phyloP scores from a whole-genome alignment of 92 coral and sea anemone genomes.

The Parazoanthus darwini region DNA sequence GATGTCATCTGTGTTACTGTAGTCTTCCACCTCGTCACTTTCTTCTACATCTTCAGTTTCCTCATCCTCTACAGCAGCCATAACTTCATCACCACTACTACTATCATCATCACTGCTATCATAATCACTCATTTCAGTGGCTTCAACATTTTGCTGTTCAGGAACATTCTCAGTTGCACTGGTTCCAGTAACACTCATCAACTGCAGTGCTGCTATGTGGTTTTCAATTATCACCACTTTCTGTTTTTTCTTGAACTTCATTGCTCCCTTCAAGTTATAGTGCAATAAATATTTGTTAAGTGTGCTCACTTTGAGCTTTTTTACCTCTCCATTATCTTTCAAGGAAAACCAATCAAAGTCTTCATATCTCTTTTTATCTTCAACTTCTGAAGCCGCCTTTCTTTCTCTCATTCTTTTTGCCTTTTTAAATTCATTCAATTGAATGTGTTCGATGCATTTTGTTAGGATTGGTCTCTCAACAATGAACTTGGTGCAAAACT shows the following conservation, averaged over 20 bases:
- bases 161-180: background rate
- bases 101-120: slow-evolving; percentile 29
- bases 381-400: slow-evolving; percentile 37
- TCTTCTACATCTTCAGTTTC: background rate
- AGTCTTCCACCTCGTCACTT: too few species aligned
- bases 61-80: slow-evolving; percentile 26
- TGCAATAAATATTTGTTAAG: slow-evolving; percentile 39
- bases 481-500: slow-evolving; percentile 2
- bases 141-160: background rate
- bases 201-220: slow-evolving; percentile 12
- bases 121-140: background rate
- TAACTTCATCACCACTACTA: slow-evolving; percentile 26
- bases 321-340: slow-evolving; percentile 30
- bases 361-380: slow-evolving; percentile 20
- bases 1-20: too few species aligned
- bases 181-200: slow-evolving; percentile 6
- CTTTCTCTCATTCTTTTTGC: slow-evolving; percentile 22
- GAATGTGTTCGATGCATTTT: slow-evolving; percentile 23
- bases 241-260: slow-evolving; percentile 26
- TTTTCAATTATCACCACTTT: background rate
- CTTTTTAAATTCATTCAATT: slow-evolving; percentile 37
- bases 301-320: slow-evolving; percentile 25
- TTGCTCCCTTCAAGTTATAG: slow-evolving; percentile 9
- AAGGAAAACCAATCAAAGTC: slow-evolving; percentile 45
- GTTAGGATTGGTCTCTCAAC: background rate